Percentiles rank a stretch among this genome's conserved stretches.
phyloP scores from a whole-genome alignment of 2,888 invertebrate species.

The Phyto melanocephala region DNA sequence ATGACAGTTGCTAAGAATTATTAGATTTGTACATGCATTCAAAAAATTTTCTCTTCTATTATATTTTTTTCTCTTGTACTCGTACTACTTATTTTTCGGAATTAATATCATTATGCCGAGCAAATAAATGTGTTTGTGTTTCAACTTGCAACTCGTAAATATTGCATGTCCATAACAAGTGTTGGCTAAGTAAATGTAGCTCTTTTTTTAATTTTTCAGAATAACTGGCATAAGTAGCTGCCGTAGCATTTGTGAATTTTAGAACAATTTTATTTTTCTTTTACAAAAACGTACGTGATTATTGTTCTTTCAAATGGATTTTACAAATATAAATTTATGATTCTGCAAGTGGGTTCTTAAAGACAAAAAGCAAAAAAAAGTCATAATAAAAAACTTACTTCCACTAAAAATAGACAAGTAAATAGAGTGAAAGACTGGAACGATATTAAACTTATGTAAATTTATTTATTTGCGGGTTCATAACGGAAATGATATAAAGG shows the following conservation, averaged over 20 bases:
- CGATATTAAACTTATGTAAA: slow-evolving; percentile 45
- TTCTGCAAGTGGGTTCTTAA: slow-evolving; percentile 54
- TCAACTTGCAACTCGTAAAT: slow-evolving; percentile 51
- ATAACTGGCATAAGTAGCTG: slow-evolving; percentile 42
- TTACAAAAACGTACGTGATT: slow-evolving; percentile 61
- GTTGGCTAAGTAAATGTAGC: slow-evolving; percentile 60
- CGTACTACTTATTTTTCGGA: slow-evolving; percentile 32
- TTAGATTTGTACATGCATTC: slow-evolving; percentile 69
- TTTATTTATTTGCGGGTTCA: slow-evolving; percentile 60
- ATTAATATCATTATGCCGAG: slow-evolving; percentile 52
- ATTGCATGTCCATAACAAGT: slow-evolving; percentile 63
- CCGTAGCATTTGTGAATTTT: slow-evolving; percentile 14
- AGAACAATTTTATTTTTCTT: neutral
- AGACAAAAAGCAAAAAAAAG: slow-evolving; percentile 23
- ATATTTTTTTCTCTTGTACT: slow-evolving; percentile 7
- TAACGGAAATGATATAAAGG: slow-evolving; percentile 54
- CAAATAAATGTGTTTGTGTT: slow-evolving; percentile 17
- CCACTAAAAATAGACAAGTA: slow-evolving; percentile 18
- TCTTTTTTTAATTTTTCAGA: slow-evolving; percentile 30
- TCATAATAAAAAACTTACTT: slow-evolving; percentile 14
- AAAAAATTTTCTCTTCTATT: slow-evolving; percentile 27
- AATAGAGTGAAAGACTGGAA: neutral
- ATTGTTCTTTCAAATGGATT: slow-evolving; percentile 63
- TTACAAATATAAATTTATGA: slow-evolving; percentile 63
- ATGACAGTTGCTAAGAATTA: slow-evolving; percentile 70